Conservation (phyloP, 1,140 invertebrate genomes). For the Drosophila nigromelanica region DNA sequence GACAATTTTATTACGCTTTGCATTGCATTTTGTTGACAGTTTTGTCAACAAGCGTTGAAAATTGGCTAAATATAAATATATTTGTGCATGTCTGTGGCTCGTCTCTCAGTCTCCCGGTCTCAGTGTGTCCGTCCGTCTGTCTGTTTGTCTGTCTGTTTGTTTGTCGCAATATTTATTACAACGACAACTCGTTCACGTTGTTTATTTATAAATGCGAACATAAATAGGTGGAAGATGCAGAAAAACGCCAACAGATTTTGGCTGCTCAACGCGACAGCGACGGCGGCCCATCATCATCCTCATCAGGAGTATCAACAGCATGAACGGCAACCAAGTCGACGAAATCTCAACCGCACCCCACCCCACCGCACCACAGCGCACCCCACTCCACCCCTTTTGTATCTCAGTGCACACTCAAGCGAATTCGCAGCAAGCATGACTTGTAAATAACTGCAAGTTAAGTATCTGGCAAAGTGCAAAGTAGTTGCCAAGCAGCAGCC, state of each 20-base stretch:
- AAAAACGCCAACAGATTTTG: constrained; percentile 54
- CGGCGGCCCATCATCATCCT: constrained; percentile 53
- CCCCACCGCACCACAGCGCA: not conserved
- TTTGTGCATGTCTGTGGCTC: constrained; percentile 51
- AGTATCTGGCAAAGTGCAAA: constrained; percentile 83
- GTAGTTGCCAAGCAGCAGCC: constrained; percentile 71
- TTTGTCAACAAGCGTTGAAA: constrained; percentile 84
- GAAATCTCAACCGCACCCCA: constrained; percentile 12
- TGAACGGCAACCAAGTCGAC: constrained; percentile 32
- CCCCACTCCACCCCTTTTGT: not conserved
- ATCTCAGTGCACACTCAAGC: constrained; percentile 65
- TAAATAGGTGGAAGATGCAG: constrained; percentile 73
- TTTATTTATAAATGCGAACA: constrained; percentile 82
- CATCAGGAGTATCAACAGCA: constrained; percentile 41
- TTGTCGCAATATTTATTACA: constrained; percentile 78
- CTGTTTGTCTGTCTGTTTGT: constrained; percentile 28
- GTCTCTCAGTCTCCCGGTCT: constrained; percentile 14
- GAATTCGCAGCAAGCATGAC: constrained; percentile 83
- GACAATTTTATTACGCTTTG: constrained; percentile 82
- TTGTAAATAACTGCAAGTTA: constrained; percentile 83
- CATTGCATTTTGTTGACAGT: constrained; percentile 83
- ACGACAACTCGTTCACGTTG: constrained; percentile 74
- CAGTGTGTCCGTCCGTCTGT: constrained; percentile 11
- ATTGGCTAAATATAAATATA: constrained; percentile 83
- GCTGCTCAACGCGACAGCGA: constrained; percentile 24